Base-by-base conservation (phyloP, 2,113 vertebrate species). In the Madoqua kirkii region DNA sequence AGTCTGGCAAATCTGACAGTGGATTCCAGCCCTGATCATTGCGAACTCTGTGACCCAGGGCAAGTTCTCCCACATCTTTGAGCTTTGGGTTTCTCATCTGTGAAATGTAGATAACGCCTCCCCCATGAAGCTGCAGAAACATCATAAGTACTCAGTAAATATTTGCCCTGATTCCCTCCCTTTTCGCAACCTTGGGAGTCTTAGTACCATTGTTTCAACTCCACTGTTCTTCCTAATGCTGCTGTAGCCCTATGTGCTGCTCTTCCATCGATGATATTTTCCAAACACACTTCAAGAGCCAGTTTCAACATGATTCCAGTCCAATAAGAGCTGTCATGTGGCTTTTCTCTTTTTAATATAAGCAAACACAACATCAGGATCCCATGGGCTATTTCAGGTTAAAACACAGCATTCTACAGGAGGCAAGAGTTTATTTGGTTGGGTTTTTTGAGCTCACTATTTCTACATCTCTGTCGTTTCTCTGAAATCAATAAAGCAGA, bases 401-500 rank as follows among this genome's bases (percentile, higher is more conserved):
- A 71, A 88, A 97, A 95, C 50, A 8, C 43, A 79, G 29, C 16
- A 33, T 59, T 78, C 85, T 19, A 43, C 12, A 31, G 45, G 36
- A 94, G 88, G 45, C 29, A 71, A 59, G 40, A 29, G 27, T 79
- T 95, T 33, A 40, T 94, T 96, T 45, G n/a, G 31, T 52, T 84
- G 3, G 1, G 15, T 33, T 48, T 19, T 85, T 19, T 45, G 17
- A 40, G 50, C 36, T 97, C 83, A 29, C 7, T 48, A 5, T 79
- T 87, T 85, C n/a, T 25, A 25, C 17, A 25, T 89, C 94, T 84
- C 27, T 64, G 19, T 89, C 84, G 33, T 57, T 85, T 97, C 52
- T 78, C 96, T 84, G 52, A 87, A 54, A 98, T 81, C 89, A 96
- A 95, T 93, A 98, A 89, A 95, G 43, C 67, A 93, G 95, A 76